Percentiles rank a stretch among this genome's conserved stretches.
Evolutionary conservation across 2,888 invertebrate species (phyloP).

Genomic region (Lymantria dispar): DNA sequence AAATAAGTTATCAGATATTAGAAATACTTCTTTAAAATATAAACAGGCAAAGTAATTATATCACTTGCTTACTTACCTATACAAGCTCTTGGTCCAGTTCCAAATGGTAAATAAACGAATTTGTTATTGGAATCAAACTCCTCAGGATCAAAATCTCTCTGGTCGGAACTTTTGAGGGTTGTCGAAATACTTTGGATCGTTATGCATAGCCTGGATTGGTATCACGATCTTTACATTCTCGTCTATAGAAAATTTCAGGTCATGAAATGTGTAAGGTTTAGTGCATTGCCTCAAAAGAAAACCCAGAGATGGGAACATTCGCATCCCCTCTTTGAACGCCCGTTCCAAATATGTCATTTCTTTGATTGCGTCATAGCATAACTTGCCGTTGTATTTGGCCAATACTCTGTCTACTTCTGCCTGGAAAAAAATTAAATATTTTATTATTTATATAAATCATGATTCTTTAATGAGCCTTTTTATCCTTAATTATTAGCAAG

Average conservation of each 20-base stretch:
- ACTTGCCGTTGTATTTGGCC: constrained; percentile 35
- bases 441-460: neutral
- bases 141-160: constrained; percentile 31
- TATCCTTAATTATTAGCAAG: no score
- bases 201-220: constrained; percentile 28
- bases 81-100: constrained; percentile 32
- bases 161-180: constrained; percentile 31
- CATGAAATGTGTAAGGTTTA: constrained; percentile 25
- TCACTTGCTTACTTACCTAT: constrained; percentile 18
- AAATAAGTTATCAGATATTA: no score
- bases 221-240: constrained; percentile 12
- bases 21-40: no score
- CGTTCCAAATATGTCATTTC: constrained; percentile 45
- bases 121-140: constrained; percentile 19
- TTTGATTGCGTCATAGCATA: constrained; percentile 43
- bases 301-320: constrained; percentile 42
- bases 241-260: constrained; percentile 22
- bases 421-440: neutral
- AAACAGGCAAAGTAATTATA: neutral
- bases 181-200: constrained; percentile 28
- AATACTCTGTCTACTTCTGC: constrained; percentile 49
- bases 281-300: constrained; percentile 35
- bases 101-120: constrained; percentile 30
- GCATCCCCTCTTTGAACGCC: constrained; percentile 42
- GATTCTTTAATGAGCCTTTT: no score